phyloP scores from a whole-genome alignment of 2,888 invertebrate genomes.

The Iselma pallidipennis region DNA sequence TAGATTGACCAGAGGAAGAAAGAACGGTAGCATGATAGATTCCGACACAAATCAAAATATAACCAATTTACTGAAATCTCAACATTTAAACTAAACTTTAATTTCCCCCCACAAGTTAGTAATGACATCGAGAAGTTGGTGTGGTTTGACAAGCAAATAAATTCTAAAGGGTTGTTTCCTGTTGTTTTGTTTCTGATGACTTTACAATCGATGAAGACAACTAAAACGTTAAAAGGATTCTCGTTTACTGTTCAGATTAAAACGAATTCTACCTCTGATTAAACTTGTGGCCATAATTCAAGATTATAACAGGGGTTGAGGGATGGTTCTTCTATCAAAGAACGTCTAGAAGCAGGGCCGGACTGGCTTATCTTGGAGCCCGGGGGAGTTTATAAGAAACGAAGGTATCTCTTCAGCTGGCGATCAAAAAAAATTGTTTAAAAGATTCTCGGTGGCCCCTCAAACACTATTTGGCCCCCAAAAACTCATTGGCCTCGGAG shows the following conservation, averaged over 20 bases:
- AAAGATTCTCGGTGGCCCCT: too few relatives aligned
- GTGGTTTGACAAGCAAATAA: not conserved
- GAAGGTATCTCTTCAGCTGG: too few relatives aligned
- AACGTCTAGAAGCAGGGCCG: not conserved
- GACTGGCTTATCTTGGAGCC: too few relatives aligned
- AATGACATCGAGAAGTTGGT: not conserved
- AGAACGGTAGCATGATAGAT: too few relatives aligned
- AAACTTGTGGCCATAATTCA: conserved; percentile 16
- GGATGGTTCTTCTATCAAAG: conserved; percentile 2
- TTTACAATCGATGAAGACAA: not conserved
- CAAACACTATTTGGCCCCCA: too few relatives aligned
- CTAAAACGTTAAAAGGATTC: not conserved
- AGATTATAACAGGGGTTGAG: conserved; percentile 7
- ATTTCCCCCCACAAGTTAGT: not conserved
- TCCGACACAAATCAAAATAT: not conserved
- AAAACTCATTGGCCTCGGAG: too few relatives aligned
- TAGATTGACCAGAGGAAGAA: too few relatives aligned
- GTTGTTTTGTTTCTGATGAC: not conserved
- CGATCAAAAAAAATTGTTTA: too few relatives aligned
- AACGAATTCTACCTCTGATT: conserved; percentile 5
- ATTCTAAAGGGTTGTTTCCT: not conserved
- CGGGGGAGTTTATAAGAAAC: too few relatives aligned
- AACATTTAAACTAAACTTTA: not conserved
- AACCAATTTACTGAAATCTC: not conserved
- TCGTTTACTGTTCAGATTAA: not conserved